Evolutionary conservation across 2,797 vertebrate genomes (phyloP).

Genomic region (Crocidura indochinensis): DNA sequence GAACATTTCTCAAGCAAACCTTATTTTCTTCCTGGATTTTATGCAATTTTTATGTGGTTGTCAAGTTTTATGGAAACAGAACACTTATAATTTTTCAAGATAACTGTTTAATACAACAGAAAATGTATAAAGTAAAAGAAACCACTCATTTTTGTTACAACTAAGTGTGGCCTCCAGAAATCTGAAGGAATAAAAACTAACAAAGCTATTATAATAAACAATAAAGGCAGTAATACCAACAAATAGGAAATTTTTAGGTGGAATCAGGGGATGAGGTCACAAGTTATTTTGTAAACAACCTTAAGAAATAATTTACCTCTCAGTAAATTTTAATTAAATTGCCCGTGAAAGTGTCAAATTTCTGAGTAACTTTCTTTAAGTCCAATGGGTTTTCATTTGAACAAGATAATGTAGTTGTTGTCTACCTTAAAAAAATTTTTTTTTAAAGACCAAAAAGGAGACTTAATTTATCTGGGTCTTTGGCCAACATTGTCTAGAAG

Average conservation of each 20-base stretch:
- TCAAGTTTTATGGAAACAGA: neutral
- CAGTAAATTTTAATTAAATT: slow-evolving; percentile 32
- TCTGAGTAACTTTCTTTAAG: slow-evolving; percentile 45
- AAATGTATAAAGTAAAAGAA: neutral
- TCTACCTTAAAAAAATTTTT: neutral
- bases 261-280: neutral
- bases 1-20: neutral
- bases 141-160: neutral
- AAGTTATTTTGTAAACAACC: neutral
- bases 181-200: neutral
- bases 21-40: slow-evolving; percentile 1
- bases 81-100: neutral
- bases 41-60: neutral
- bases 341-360: neutral
- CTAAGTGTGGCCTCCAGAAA: neutral
- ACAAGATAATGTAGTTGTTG: neutral
- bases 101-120: neutral
- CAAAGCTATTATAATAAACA: neutral
- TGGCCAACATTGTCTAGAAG: neutral
- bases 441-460: neutral
- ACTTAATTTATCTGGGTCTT: neutral
- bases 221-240: neutral
- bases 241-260: neutral
- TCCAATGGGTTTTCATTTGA: slow-evolving; percentile 6
- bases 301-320: slow-evolving; percentile 23